Conservation (phyloP, 2,113 vertebrate genomes). For the Myotis brandtii region DNA sequence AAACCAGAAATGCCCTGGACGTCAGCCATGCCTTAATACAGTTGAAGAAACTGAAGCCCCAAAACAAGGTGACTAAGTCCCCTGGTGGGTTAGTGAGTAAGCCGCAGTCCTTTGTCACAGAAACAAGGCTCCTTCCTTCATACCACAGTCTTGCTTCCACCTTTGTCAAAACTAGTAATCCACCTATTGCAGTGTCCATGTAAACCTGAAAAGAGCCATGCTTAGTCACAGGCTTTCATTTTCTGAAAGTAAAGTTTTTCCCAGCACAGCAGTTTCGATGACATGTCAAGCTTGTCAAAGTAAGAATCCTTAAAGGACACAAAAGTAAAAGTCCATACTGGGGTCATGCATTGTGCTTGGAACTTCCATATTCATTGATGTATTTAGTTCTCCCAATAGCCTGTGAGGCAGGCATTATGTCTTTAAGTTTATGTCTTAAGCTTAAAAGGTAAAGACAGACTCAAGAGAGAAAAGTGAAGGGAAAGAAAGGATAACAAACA, state of each 20-base stretch:
- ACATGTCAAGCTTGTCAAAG: background rate
- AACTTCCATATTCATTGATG: background rate
- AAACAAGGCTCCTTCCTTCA: background rate
- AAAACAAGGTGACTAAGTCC: background rate
- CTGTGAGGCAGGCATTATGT: background rate
- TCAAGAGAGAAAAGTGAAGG: background rate
- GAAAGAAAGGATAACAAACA: background rate
- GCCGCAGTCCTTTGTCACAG: background rate
- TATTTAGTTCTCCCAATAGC: background rate
- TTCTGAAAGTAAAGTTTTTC: slow-evolving; percentile 16
- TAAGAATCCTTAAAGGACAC: slow-evolving; percentile 17
- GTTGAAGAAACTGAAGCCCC: background rate
- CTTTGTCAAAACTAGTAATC: background rate
- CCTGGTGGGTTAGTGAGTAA: background rate
- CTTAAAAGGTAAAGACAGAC: background rate
- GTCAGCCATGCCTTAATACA: background rate
- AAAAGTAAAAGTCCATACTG: slow-evolving; percentile 6
- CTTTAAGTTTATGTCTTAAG: background rate
- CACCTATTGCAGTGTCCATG: background rate
- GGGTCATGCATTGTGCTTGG: background rate
- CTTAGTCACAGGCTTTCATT: background rate
- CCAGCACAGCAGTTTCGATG: background rate
- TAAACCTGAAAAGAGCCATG: background rate
- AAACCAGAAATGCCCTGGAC: background rate
- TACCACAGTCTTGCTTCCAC: background rate